phyloP scores from a whole-genome alignment of 2,113 vertebrate genomes.

The Agapornis roseicollis region DNA sequence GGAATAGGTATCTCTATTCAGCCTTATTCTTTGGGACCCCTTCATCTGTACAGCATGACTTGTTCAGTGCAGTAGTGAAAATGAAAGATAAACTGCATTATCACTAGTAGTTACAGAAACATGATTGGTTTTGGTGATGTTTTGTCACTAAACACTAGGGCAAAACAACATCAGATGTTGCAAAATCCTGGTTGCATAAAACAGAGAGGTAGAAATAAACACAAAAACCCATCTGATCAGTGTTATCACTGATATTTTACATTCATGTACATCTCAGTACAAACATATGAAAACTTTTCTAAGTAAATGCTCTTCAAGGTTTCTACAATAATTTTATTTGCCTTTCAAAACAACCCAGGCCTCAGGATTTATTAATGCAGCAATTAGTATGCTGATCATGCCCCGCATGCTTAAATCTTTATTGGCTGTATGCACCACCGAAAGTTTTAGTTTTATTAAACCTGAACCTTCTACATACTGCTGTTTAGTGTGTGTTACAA shows the following conservation, averaged over 20 bases:
- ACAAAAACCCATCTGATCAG: neutral
- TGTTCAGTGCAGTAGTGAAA: neutral
- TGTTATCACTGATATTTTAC: neutral
- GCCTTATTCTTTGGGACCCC: neutral
- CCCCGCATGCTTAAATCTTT: slow-evolving; percentile 48
- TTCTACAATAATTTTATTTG: slow-evolving; percentile 63
- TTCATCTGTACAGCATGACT: neutral
- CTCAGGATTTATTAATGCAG: slow-evolving; percentile 41
- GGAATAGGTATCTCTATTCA: neutral
- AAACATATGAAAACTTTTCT: neutral
- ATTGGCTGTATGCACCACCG: slow-evolving; percentile 16
- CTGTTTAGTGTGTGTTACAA: slow-evolving; percentile 57
- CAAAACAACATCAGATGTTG: neutral
- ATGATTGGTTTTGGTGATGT: neutral
- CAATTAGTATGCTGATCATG: slow-evolving; percentile 61
- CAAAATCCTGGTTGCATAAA: neutral
- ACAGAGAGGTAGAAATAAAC: neutral
- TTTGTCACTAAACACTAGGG: neutral
- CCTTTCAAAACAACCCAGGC: slow-evolving; percentile 48
- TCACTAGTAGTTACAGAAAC: neutral
- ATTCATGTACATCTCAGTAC: neutral
- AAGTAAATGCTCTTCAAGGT: slow-evolving; percentile 25
- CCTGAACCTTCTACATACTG: slow-evolving; percentile 12
- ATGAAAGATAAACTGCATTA: neutral
- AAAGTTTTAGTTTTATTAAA: slow-evolving; percentile 60